Conservation (phyloP, 2,797 vertebrate genomes). For the Sebastes matsubarae region DNA sequence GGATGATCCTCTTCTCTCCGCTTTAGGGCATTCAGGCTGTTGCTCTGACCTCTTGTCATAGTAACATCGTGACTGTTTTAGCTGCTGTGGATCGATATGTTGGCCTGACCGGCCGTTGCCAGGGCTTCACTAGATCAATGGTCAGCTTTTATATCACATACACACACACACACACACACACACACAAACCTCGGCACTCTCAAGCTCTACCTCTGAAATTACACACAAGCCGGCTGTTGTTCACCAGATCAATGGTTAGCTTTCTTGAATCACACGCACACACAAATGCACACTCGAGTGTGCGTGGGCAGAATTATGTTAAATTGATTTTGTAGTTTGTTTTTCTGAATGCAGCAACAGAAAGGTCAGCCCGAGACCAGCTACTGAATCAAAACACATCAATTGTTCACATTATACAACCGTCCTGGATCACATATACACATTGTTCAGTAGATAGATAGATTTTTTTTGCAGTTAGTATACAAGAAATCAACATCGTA, state of each 20-base stretch:
- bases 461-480: background rate
- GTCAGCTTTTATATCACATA: constrained; percentile 45
- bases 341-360: constrained; percentile 45
- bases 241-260: constrained; percentile 49
- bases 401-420: constrained; percentile 16
- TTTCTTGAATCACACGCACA: constrained; percentile 22
- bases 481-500: background rate
- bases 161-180: background rate
- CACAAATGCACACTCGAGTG: constrained; percentile 10
- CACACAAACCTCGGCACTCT: background rate
- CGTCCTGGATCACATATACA: background rate
- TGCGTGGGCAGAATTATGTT: constrained; percentile 55
- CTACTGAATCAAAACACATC: constrained; percentile 47
- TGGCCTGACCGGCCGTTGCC: constrained; percentile 25
- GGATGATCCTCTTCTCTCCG: background rate
- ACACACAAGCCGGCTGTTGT: constrained; percentile 27
- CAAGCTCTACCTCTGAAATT: constrained; percentile 2
- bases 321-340: constrained; percentile 68
- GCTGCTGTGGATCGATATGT: constrained; percentile 61
- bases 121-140: constrained; percentile 55
- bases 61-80: constrained; percentile 44
- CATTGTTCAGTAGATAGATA: background rate
- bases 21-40: constrained; percentile 11
- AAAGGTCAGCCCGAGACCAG: constrained; percentile 63
- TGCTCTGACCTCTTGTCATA: constrained; percentile 21